These are phyloP conservation scores for Gymnothorax reevesii DNA, from an alignment of 2,797 vertebrate genomes.

Conservation along the genomic window DNA sequence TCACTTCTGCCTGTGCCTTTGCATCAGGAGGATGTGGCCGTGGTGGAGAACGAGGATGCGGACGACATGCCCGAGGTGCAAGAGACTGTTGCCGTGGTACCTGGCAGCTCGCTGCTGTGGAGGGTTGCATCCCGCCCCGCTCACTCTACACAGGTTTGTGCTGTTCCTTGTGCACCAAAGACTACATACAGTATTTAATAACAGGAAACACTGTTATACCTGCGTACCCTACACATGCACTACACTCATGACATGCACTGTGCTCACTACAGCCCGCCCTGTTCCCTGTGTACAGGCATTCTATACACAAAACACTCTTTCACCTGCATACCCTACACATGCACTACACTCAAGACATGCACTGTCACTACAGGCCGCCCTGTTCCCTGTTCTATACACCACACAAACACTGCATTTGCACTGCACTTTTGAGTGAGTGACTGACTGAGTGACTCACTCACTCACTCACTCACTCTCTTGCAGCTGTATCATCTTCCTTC, in stretches of 20 bases:
- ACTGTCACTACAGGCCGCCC: neutral
- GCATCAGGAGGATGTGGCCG: constrained; percentile 70
- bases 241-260: neutral
- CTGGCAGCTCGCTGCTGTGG: constrained; percentile 94
- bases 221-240: neutral
- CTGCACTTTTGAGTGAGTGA: too few relatives aligned
- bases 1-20: neutral
- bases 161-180: neutral
- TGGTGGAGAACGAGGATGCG: constrained; percentile 77
- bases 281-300: neutral
- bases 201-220: too few relatives aligned
- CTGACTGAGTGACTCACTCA: too few relatives aligned
- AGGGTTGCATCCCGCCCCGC: constrained; percentile 87
- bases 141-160: constrained; percentile 81
- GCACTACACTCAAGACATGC: neutral
- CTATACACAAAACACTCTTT: neutral
- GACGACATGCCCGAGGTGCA: constrained; percentile 90
- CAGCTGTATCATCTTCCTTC: neutral
- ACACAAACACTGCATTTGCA: neutral
- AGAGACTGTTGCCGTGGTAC: constrained; percentile 88
- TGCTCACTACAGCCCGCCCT: neutral
- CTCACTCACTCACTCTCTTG: neutral
- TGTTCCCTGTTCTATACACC: neutral
- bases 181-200: neutral
- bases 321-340: neutral